These are phyloP conservation scores for Drosophila biarmipes DNA, from an alignment of 1,140 invertebrate genomes.

Conservation along the genomic window DNA sequence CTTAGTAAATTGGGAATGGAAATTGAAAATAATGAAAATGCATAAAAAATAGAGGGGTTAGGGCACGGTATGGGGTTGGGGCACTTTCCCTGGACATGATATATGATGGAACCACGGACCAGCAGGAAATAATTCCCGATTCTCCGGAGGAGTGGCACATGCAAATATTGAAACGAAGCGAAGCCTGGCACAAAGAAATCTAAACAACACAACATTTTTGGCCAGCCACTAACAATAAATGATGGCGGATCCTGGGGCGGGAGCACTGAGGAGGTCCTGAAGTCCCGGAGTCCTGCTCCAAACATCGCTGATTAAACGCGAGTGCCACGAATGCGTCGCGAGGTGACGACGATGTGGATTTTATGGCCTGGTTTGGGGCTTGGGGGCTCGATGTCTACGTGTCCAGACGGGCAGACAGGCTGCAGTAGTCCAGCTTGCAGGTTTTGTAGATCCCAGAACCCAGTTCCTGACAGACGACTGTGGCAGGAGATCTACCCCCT, in stretches of 20 bases:
- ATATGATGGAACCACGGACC: constrained; percentile 69
- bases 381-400: constrained; percentile 47
- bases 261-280: constrained; percentile 16
- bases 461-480: constrained; percentile 29
- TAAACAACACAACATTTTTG: constrained; percentile 71
- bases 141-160: constrained; percentile 33
- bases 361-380: background rate
- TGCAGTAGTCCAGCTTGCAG: constrained; percentile 34
- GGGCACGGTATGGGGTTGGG: background rate
- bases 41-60: constrained; percentile 53
- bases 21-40: constrained; percentile 83
- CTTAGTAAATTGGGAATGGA: constrained; percentile 74
- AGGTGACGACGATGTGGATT: constrained; percentile 68
- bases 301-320: constrained; percentile 59
- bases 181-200: constrained; percentile 71
- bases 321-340: constrained; percentile 75
- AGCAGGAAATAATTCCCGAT: constrained; percentile 79
- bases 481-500: background rate
- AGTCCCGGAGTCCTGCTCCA: constrained; percentile 27
- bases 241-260: constrained; percentile 46
- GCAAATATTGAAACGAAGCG: constrained; percentile 77
- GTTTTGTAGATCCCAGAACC: constrained; percentile 52
- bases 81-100: constrained; percentile 70
- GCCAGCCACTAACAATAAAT: constrained; percentile 72
- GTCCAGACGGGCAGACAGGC: constrained; percentile 63